A percentile compares a stretch with the other conserved stretches of the same genome.
Conservation (phyloP, 2,888 invertebrate species). For the Cynaeus angustus region DNA sequence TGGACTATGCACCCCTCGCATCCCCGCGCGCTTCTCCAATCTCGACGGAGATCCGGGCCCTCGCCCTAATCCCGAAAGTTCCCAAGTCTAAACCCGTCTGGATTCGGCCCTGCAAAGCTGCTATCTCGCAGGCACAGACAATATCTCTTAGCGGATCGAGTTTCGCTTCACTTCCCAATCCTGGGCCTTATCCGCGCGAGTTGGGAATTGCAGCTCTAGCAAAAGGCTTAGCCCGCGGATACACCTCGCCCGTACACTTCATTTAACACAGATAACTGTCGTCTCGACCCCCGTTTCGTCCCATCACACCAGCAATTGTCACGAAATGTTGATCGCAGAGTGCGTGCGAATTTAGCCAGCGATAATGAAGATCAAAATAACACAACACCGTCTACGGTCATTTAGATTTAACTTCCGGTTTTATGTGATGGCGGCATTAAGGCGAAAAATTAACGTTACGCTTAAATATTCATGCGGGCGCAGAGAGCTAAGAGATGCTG, state of each 20-base stretch:
- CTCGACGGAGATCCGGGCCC: too few relatives aligned
- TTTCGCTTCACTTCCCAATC: slow-evolving; percentile 70
- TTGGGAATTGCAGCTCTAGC: slow-evolving; percentile 69
- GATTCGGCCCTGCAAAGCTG: slow-evolving; percentile 58
- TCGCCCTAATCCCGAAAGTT: slow-evolving; percentile 21
- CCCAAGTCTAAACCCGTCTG: slow-evolving; percentile 18
- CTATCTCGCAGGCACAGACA: slow-evolving; percentile 67
- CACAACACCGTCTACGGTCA: slow-evolving; percentile 61
- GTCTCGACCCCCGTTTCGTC: slow-evolving; percentile 72
- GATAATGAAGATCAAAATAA: slow-evolving; percentile 69
- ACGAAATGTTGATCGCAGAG: slow-evolving; percentile 67
- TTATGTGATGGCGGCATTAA: slow-evolving; percentile 59
- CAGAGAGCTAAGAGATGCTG: background rate
- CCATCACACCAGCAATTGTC: slow-evolving; percentile 61
- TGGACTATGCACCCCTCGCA: too few relatives aligned
- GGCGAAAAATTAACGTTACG: slow-evolving; percentile 49
- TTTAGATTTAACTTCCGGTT: slow-evolving; percentile 63
- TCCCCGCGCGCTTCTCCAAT: too few relatives aligned
- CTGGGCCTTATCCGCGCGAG: slow-evolving; percentile 67
- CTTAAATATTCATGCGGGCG: slow-evolving; percentile 16
- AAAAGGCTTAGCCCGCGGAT: slow-evolving; percentile 70
- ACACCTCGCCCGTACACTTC: slow-evolving; percentile 70
- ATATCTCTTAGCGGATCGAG: slow-evolving; percentile 70
- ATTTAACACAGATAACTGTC: slow-evolving; percentile 73
- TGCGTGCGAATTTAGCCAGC: slow-evolving; percentile 69